A percentile compares a stretch with the other conserved stretches of the same genome.
Conservation (phyloP, 1,140 invertebrate species). For the Apocrypta bakeri region DNA sequence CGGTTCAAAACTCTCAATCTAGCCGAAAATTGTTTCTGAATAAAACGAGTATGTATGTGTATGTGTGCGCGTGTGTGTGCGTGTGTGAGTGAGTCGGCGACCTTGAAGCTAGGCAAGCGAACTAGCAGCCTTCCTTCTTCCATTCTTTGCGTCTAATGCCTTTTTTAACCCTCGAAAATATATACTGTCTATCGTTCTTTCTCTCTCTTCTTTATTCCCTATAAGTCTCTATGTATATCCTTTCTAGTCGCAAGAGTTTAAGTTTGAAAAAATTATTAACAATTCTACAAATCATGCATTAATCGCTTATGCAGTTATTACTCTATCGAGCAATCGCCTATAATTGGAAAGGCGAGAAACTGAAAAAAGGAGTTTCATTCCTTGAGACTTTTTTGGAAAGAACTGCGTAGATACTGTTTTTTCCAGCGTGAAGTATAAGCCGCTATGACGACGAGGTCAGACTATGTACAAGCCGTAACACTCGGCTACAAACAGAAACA, state of each 20-base stretch:
- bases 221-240: no score
- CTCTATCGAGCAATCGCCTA: no score
- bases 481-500: neutral
- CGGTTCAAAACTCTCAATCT: slow-evolving; percentile 40
- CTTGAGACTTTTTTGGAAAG: neutral
- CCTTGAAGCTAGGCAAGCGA: slow-evolving; percentile 27
- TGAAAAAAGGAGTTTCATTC: neutral
- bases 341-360: neutral
- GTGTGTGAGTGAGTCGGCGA: neutral
- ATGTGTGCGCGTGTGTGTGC: neutral
- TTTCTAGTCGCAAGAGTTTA: no score
- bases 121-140: neutral
- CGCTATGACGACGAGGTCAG: neutral
- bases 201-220: neutral
- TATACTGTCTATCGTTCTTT: neutral
- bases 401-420: neutral
- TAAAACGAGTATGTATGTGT: neutral
- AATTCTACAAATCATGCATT: no score
- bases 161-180: neutral
- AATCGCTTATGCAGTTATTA: no score
- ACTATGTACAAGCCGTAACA: neutral
- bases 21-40: slow-evolving; percentile 45
- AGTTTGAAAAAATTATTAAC: neutral
- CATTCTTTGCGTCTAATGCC: slow-evolving; percentile 1
- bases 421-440: neutral